Conservation (phyloP, 2,888 invertebrate genomes). For the Leucophenga montana region DNA sequence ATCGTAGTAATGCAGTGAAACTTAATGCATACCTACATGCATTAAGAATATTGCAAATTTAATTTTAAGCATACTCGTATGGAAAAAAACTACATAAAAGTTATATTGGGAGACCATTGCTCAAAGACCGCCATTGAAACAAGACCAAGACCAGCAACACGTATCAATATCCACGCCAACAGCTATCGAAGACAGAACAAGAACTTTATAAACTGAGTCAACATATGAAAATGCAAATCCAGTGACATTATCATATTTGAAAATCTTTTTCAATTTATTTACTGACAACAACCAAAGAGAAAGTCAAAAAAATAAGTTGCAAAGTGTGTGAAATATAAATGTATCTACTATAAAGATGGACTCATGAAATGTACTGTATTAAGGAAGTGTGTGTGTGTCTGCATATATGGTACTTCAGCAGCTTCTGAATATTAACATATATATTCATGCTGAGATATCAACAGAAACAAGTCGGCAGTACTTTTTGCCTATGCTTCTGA, state of each 20-base stretch:
- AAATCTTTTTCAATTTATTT: conserved; percentile 32
- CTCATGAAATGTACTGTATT: not conserved
- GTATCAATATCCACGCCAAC: not conserved
- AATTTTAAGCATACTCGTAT: not conserved
- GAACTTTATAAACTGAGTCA: conserved; percentile 1
- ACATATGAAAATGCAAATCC: conserved; percentile 28
- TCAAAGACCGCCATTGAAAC: not conserved
- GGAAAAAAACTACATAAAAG: no score
- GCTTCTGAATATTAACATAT: not conserved
- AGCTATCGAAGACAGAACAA: not conserved
- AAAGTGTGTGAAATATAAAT: not conserved
- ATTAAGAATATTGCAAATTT: conserved; percentile 6
- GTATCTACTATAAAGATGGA: not conserved
- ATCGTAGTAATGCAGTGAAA: no score
- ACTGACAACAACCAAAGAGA: not conserved
- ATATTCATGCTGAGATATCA: conserved; percentile 1
- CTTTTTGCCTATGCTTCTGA: not conserved
- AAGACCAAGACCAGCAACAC: not conserved
- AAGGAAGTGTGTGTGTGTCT: not conserved
- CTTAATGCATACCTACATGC: not conserved
- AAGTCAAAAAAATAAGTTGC: not conserved
- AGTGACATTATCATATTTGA: conserved; percentile 29
- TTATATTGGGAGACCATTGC: not conserved
- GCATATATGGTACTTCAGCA: not conserved
- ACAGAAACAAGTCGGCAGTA: not conserved